Evolutionary conservation across 2,888 invertebrate genomes (phyloP), one percentile per base, ranked within the genome.

Genomic region (Isotomurus palustris): DNA sequence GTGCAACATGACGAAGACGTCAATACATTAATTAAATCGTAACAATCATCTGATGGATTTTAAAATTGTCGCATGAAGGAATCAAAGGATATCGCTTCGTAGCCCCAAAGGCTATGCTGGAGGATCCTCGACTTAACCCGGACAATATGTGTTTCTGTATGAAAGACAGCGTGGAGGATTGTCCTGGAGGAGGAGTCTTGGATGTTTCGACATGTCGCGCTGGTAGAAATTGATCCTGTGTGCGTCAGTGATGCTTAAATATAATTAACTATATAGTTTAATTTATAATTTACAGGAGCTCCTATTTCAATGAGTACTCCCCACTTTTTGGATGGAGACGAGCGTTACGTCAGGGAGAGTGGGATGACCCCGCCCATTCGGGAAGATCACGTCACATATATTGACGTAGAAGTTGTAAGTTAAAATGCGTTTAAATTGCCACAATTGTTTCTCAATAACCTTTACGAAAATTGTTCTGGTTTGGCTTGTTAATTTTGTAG

Each of bases 351-450:
- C 1, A 24, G 36, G 2, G 56, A 49, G 5, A 45, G 61, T 24
- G 53, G 48, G 14, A 19, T 55, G n/a, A 5, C 32, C 2, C 43
- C 35, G 10, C 52, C 63, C 8, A 22, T 28, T 4, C 14, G 6
- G 22, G 63, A 55, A 3, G 10, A 40, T 17, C 64, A 66, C 40
- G 17, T 38, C 22, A 64, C 66, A 2, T 38, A 48, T 28, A 27
- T 66, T 22, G 64, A 60, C n/a, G 17, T 66, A 27, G 64, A 66
- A 47, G 64, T 64, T 12, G 66, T 66, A 60, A 32, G 48, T 5
- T 21, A 25, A 22, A 36, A 38, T 17, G 35, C 14, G 25, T 32
- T 21, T 17, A 6, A n/a, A n/a, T 8, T 32, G 32, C 32, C 32
- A 32, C 14, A 14, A 32, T 32, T 8, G 8, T 32, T 32, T 32